phyloP scores from a whole-genome alignment of 1,140 invertebrate species.

The Leptopilina clavipes region DNA sequence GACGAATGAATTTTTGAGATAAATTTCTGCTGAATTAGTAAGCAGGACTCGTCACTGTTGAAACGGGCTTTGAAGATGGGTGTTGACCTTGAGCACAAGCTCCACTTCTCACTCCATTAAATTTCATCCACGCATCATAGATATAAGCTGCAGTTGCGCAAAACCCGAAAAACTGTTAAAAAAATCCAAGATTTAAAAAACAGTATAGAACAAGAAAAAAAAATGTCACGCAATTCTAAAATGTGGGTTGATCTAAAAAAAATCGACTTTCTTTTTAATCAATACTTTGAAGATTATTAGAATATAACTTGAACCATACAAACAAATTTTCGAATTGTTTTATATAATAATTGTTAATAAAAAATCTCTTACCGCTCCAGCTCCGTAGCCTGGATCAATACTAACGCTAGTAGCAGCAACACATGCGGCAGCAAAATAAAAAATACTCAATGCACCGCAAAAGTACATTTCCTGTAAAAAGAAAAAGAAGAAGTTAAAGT shows the following conservation, averaged over 20 bases:
- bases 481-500: too few species aligned
- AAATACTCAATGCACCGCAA: conserved; percentile 81
- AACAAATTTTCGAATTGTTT: too few species aligned
- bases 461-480: conserved; percentile 82
- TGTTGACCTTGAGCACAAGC: conserved; percentile 84
- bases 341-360: too few species aligned
- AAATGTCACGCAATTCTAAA: too few species aligned
- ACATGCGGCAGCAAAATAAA: conserved; percentile 82
- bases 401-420: conserved; percentile 75
- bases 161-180: conserved; percentile 86
- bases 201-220: too few species aligned
- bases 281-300: too few species aligned
- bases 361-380: conserved; percentile 79
- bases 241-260: too few species aligned
- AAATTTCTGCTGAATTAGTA: conserved; percentile 64
- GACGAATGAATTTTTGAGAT: neutral
- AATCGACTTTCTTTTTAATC: too few species aligned
- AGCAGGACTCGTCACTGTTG: conserved; percentile 74
- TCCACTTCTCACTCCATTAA: conserved; percentile 78
- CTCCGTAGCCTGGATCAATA: conserved; percentile 74
- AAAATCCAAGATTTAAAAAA: conserved; percentile 53
- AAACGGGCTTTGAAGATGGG: conserved; percentile 79
- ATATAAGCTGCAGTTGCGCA: conserved; percentile 84
- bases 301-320: too few species aligned
- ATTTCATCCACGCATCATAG: conserved; percentile 86